Percentiles rank a stretch among this genome's conserved stretches.
Evolutionary conservation across 2,888 invertebrate species (phyloP).

Genomic region (Plutella xylostella): DNA sequence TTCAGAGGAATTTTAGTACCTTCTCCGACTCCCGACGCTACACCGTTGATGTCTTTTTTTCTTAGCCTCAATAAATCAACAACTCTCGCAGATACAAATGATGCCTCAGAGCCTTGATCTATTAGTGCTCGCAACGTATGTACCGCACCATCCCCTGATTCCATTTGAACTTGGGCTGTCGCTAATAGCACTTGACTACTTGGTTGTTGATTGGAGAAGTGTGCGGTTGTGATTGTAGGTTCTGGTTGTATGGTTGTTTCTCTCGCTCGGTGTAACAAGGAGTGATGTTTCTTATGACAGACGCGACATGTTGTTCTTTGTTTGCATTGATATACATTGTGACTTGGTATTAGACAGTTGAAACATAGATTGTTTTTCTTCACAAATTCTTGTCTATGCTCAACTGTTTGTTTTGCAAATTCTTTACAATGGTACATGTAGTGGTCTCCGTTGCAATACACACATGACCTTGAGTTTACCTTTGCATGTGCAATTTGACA

Average conservation of each 20-base stretch:
- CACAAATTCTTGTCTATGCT: conserved; percentile 8
- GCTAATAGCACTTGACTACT: conserved; percentile 17
- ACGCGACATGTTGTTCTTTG: not conserved
- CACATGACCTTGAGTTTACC: conserved; percentile 3
- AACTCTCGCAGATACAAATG: not conserved
- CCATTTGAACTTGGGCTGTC: conserved; percentile 8
- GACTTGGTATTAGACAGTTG: conserved; percentile 11
- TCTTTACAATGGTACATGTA: conserved; percentile 13
- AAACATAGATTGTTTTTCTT: conserved; percentile 11
- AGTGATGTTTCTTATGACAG: conserved; percentile 1
- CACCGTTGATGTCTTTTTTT: conserved; percentile 15
- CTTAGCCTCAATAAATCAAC: conserved; percentile 14
- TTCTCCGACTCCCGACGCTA: conserved; percentile 20
- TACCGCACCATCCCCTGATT: not conserved
- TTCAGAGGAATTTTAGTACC: conserved; percentile 11
- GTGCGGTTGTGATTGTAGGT: not conserved
- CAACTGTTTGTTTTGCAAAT: conserved; percentile 9
- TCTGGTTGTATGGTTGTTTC: not conserved
- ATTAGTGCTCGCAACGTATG: not conserved
- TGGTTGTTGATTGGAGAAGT: conserved; percentile 15
- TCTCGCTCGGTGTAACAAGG: conserved; percentile 1
- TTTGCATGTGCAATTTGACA: no score
- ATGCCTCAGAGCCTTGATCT: not conserved
- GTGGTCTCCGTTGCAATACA: conserved; percentile 11
- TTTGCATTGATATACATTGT: not conserved